Percentiles rank a stretch among this genome's conserved stretches.
Evolutionary conservation across 35 echinoderm and acorn worm genomes (phyloP).

Genomic region (Ophioderma brevispina): DNA sequence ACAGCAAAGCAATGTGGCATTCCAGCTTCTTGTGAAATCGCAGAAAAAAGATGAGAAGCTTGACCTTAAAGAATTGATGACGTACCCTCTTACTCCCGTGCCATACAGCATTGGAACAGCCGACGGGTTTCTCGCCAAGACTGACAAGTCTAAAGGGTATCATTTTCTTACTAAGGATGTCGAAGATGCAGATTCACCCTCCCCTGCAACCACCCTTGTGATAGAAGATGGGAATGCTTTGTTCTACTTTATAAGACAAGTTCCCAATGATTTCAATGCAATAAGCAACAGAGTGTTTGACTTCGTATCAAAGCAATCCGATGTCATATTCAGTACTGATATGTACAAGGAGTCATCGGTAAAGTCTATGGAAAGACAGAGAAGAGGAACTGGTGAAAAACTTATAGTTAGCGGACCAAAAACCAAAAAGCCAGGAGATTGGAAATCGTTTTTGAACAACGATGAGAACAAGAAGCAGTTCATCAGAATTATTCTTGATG

Average conservation of each 20-base stretch:
- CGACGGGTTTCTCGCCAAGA: no score
- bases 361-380: constrained; percentile 24
- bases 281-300: constrained; percentile 5
- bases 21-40: constrained; percentile 43
- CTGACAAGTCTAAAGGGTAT: no score
- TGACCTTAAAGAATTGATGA: constrained; percentile 36
- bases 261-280: not conserved
- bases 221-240: constrained; percentile 57
- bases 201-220: constrained; percentile 27
- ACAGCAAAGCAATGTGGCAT: constrained; percentile 59
- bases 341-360: constrained; percentile 30
- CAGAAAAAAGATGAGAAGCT: constrained; percentile 12
- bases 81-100: constrained; percentile 42
- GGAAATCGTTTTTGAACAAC: constrained; percentile 30
- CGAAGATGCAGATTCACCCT: no score
- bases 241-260: constrained; percentile 1
- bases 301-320: not conserved
- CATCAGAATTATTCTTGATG: not conserved
- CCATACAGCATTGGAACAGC: no score
- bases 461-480: constrained; percentile 59
- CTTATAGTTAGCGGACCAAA: not conserved
- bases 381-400: constrained; percentile 38
- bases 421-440: constrained; percentile 21
- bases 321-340: constrained; percentile 51
- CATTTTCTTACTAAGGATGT: no score